Evolutionary conservation across 2,797 vertebrate species (phyloP).

Genomic region (Sternotherus odoratus): DNA sequence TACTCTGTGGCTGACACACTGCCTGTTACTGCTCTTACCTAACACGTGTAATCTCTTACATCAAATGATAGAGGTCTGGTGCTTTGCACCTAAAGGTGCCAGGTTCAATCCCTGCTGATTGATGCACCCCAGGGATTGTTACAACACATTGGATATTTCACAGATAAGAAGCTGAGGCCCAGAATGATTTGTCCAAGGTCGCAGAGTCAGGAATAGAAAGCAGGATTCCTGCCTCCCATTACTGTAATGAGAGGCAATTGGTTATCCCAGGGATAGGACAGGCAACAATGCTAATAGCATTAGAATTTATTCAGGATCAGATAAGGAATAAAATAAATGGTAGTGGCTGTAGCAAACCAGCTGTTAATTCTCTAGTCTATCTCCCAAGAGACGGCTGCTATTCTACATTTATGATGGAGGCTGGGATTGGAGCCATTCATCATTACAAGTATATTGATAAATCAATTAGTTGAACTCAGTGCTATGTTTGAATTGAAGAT

Average conservation of each 20-base stretch:
- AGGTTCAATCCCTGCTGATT: fast-evolving
- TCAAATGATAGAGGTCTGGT: neutral
- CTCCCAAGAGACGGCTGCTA: neutral
- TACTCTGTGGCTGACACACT: neutral
- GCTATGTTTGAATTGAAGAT: neutral
- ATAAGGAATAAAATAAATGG: neutral
- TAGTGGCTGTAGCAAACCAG: neutral
- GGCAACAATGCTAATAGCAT: neutral
- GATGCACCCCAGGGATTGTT: neutral
- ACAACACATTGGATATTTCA: neutral
- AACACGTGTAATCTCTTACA: neutral
- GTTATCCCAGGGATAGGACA: neutral
- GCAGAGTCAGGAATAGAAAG: neutral
- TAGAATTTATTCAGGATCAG: neutral
- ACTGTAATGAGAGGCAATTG: neutral
- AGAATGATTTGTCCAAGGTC: neutral
- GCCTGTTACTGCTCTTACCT: neutral
- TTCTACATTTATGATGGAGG: neutral
- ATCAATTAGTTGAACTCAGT: neutral
- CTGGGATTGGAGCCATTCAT: neutral
- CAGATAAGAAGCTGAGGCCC: neutral
- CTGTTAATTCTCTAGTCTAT: neutral
- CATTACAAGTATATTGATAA: neutral
- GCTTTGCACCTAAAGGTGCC: neutral
- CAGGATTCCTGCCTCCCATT: neutral